Conservation (phyloP, 2,888 invertebrate species). For the Drosophila mayaguana region DNA sequence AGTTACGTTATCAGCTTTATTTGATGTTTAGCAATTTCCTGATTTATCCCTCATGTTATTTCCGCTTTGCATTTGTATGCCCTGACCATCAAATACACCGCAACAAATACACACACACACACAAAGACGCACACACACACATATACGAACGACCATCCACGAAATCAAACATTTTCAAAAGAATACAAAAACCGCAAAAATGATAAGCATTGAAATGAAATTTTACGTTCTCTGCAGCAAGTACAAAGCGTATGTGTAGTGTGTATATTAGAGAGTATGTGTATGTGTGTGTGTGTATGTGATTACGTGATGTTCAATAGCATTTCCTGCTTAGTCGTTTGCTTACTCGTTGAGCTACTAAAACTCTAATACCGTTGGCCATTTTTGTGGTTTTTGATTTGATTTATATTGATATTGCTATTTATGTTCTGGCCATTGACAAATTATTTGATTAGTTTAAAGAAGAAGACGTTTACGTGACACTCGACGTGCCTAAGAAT, state of each 20-base stretch:
- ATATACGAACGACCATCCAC: slow-evolving; percentile 6
- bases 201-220: slow-evolving; percentile 77
- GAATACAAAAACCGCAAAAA: slow-evolving; percentile 55
- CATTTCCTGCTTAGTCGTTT: slow-evolving; percentile 69
- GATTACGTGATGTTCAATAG: slow-evolving; percentile 75
- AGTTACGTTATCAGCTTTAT: slow-evolving; percentile 75
- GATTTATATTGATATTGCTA: slow-evolving; percentile 72
- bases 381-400: slow-evolving; percentile 54
- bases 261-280: slow-evolving; percentile 23
- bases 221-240: slow-evolving; percentile 59
- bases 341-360: slow-evolving; percentile 43
- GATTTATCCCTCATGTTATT: slow-evolving; percentile 82
- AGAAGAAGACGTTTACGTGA: slow-evolving; percentile 16
- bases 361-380: slow-evolving; percentile 43
- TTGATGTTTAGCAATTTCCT: slow-evolving; percentile 83
- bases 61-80: slow-evolving; percentile 81
- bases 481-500: not conserved
- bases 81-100: slow-evolving; percentile 54
- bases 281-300: slow-evolving; percentile 16
- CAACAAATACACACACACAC: slow-evolving; percentile 13
- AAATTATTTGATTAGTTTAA: slow-evolving; percentile 60
- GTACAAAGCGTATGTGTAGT: slow-evolving; percentile 31
- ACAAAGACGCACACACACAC: slow-evolving; percentile 1
- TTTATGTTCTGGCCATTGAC: slow-evolving; percentile 45
- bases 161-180: slow-evolving; percentile 36